These are phyloP conservation scores for Pangasius larnaudii DNA, from an alignment of 2,797 vertebrate genomes.

Conservation along the genomic window DNA sequence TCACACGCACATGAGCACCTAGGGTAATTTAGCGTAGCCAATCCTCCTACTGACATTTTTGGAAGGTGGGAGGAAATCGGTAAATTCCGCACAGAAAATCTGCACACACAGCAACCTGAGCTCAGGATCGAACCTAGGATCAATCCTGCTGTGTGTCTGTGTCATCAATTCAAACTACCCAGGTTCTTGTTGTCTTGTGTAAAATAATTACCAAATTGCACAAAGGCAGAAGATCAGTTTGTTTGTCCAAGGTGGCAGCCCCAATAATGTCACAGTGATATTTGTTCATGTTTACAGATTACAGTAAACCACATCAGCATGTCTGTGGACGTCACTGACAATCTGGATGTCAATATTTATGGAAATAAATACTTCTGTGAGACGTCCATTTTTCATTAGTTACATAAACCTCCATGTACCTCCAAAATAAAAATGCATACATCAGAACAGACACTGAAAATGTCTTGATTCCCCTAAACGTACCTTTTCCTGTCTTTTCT, in stretches of 20 bases:
- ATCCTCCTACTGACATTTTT: not conserved
- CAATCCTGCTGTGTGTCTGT: not conserved
- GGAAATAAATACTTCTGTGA: not conserved
- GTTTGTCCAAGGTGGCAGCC: not conserved
- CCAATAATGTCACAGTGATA: not conserved
- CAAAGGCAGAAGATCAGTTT: not conserved
- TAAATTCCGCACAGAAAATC: not conserved
- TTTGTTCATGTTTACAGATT: not conserved
- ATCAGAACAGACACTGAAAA: not conserved
- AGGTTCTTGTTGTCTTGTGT: not conserved
- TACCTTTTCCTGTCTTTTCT: conserved; percentile 96
- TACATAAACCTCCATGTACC: not conserved
- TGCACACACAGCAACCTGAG: no score
- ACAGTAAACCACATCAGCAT: not conserved
- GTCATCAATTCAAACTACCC: not conserved
- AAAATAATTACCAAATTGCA: not conserved
- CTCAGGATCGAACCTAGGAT: not conserved
- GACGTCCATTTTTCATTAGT: not conserved
- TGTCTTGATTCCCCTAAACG: not conserved
- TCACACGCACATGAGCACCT: not conserved
- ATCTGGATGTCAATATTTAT: not conserved
- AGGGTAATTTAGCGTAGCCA: not conserved
- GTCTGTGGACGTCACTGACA: not conserved
- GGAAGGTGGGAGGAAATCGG: not conserved
- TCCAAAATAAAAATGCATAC: not conserved